Conservation (phyloP, 2,888 invertebrate species). For the Caenorhabditis zanzibari region DNA sequence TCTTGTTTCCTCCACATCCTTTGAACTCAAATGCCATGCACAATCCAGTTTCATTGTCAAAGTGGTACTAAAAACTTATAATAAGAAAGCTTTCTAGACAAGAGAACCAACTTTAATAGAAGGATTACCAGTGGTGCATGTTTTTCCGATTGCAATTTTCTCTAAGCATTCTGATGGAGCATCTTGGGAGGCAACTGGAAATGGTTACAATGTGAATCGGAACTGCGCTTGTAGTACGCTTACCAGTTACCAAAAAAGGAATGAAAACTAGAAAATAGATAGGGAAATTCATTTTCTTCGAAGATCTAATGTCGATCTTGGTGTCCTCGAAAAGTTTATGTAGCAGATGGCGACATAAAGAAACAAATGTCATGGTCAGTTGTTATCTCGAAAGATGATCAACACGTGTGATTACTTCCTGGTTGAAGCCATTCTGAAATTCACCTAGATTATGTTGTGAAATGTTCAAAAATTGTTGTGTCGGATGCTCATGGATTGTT, state of each 20-base stretch:
- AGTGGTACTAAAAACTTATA: constrained; percentile 46
- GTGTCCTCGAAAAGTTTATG: neutral
- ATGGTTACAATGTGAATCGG: neutral
- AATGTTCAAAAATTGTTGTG: too few relatives aligned
- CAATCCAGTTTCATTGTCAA: constrained; percentile 57
- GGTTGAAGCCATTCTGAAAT: neutral
- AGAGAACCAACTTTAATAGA: constrained; percentile 6
- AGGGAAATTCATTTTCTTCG: neutral
- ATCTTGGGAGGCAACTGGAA: neutral
- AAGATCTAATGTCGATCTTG: neutral
- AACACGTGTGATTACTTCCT: constrained; percentile 7
- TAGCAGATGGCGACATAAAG: neutral
- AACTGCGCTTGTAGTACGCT: neutral
- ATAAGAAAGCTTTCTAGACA: neutral
- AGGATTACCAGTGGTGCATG: neutral
- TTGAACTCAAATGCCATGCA: constrained; percentile 64
- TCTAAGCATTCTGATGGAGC: neutral
- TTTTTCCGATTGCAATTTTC: constrained; percentile 8
- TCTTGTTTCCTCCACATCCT: constrained; percentile 64
- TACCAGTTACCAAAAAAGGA: neutral
- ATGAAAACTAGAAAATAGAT: neutral
- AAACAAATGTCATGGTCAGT: constrained; percentile 9
- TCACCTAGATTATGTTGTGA: too few relatives aligned
- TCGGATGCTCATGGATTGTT: too few relatives aligned
- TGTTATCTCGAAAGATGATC: constrained; percentile 4